Percentiles rank a stretch among this genome's conserved stretches.
Evolutionary conservation across 92 coral and sea anemone species (phyloP).

Genomic region (Bergia puertoricense): DNA sequence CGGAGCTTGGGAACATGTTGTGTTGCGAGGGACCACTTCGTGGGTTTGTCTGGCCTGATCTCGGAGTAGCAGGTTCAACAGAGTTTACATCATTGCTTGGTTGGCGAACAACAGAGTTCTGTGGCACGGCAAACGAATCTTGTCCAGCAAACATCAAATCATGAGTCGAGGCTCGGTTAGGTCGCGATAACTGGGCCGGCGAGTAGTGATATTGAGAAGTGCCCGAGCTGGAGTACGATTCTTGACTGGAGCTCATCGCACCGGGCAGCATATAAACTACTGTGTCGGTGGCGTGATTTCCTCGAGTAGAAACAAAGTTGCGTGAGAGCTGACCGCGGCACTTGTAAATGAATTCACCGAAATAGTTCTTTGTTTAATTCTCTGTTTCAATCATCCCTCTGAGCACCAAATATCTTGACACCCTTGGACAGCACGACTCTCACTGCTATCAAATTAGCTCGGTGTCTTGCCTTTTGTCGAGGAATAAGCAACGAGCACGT

Average conservation of each 20-base stretch:
- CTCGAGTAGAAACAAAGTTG: conserved; percentile 60
- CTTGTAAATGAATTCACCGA: conserved; percentile 76
- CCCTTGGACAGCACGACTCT: conserved; percentile 62
- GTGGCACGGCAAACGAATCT: conserved; percentile 64
- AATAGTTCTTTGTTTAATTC: conserved; percentile 84
- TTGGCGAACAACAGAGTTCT: conserved; percentile 74
- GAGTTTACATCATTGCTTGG: conserved; percentile 69
- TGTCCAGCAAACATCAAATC: conserved; percentile 82
- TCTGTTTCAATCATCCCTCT: conserved; percentile 72
- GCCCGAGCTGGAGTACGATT: conserved; percentile 66
- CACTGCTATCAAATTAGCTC: conserved; percentile 40
- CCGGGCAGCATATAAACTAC: conserved; percentile 45
- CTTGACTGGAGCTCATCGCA: conserved; percentile 85
- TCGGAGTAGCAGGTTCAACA: conserved; percentile 62
- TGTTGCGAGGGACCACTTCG: conserved; percentile 71
- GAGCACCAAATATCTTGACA: conserved; percentile 58
- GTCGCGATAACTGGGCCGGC: conserved; percentile 76
- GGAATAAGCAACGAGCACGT: conserved; percentile 6
- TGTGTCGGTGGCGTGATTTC: conserved; percentile 62
- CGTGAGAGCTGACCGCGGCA: conserved; percentile 81
- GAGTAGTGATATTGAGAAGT: conserved; percentile 76
- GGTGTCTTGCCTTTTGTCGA: conserved; percentile 28
- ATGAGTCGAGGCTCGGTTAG: conserved; percentile 83
- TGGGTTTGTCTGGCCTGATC: conserved; percentile 51
- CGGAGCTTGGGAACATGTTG: conserved; percentile 88